A percentile compares a stretch with the other conserved stretches of the same genome.
These are phyloP conservation scores for Allophyes oxyacanthae DNA, from an alignment of 2,888 invertebrate species.

Conservation along the genomic window DNA sequence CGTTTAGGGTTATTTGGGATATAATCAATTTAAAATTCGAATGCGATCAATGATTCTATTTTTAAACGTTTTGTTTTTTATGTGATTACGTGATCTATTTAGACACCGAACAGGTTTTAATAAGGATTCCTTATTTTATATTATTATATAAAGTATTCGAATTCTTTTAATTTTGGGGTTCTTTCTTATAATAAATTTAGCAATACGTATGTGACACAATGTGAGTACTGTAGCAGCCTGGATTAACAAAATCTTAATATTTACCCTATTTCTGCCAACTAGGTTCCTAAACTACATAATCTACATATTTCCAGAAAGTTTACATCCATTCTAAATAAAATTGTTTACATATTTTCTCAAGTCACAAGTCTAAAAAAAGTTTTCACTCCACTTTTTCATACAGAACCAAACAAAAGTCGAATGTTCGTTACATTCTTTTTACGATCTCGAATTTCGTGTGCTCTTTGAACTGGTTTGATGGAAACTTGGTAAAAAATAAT, in stretches of 20 bases:
- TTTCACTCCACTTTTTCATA: conserved; percentile 46
- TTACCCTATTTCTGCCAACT: background rate
- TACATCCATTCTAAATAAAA: too few relatives aligned
- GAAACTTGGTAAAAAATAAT: conserved; percentile 75
- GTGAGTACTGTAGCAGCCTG: too few relatives aligned
- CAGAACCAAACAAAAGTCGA: conserved; percentile 53
- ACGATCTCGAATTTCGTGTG: conserved; percentile 76
- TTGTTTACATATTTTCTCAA: too few relatives aligned
- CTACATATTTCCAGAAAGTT: too few relatives aligned
- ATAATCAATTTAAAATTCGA: conserved; percentile 47
- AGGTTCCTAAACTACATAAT: too few relatives aligned
- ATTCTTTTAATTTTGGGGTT: too few relatives aligned
- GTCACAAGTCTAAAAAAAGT: too few relatives aligned
- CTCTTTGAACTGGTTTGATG: conserved; percentile 85
- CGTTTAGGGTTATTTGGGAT: conserved; percentile 43
- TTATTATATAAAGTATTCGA: too few relatives aligned
- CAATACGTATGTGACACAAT: too few relatives aligned
- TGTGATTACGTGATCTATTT: conserved; percentile 21
- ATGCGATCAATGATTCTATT: conserved; percentile 36
- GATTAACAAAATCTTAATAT: background rate
- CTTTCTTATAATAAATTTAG: too few relatives aligned
- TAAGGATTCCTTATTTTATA: background rate
- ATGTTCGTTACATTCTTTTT: conserved; percentile 62
- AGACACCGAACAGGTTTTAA: conserved; percentile 1
- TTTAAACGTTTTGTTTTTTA: conserved; percentile 24